Conservation (phyloP, 1,140 invertebrate species). For the Teleopsis dalmanni region DNA sequence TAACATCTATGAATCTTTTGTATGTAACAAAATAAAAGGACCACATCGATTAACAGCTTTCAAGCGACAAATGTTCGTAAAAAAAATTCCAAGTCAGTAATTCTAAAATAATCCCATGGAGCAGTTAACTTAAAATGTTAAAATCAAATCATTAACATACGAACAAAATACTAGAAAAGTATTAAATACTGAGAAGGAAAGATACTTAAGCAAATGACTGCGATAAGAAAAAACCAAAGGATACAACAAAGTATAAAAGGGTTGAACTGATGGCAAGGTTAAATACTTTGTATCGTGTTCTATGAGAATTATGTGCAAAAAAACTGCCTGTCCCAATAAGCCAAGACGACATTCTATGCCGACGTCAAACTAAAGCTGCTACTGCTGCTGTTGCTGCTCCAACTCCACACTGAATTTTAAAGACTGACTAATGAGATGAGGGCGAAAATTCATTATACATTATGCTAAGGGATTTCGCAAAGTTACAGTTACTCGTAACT, state of each 20-base stretch:
- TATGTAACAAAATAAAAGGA: too few relatives aligned
- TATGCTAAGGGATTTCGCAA: background rate
- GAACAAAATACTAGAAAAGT: too few relatives aligned
- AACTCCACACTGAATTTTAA: constrained; percentile 1
- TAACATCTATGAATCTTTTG: too few relatives aligned
- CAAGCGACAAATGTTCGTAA: too few relatives aligned
- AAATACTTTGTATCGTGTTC: constrained; percentile 7
- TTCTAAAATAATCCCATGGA: too few relatives aligned
- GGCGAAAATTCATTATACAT: constrained; percentile 42
- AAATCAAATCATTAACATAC: too few relatives aligned
- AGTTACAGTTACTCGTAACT: background rate
- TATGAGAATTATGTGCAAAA: background rate
- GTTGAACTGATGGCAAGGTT: constrained; percentile 5
- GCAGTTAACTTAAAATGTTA: too few relatives aligned
- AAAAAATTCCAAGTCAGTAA: too few relatives aligned
- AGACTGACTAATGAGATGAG: constrained; percentile 37
- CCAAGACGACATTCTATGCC: background rate
- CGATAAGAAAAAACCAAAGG: background rate
- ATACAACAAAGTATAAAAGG: constrained; percentile 3
- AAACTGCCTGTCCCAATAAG: background rate
- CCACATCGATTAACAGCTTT: too few relatives aligned
- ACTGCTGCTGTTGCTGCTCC: background rate
- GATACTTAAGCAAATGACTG: constrained; percentile 8
- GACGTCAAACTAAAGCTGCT: background rate
- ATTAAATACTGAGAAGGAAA: background rate